Conservation (phyloP, 2,113 vertebrate genomes). For the Sus scrofa region DNA sequence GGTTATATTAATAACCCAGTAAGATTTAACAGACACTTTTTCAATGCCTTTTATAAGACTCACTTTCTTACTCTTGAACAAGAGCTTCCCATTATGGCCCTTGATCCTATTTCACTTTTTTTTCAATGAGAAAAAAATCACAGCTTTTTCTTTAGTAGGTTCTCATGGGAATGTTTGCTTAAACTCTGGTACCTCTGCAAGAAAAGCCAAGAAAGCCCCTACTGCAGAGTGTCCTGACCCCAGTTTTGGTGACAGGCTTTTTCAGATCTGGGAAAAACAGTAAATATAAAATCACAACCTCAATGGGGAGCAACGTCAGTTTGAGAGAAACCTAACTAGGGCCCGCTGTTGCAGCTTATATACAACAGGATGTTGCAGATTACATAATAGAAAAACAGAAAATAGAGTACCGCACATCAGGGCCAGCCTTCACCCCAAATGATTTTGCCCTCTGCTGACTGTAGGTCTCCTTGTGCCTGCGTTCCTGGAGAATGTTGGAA, state of each 20-base stretch:
- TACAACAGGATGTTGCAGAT: neutral
- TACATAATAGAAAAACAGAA: neutral
- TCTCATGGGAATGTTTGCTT: neutral
- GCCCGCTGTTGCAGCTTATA: neutral
- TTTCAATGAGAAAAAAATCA: slow-evolving; percentile 50
- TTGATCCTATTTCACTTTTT: neutral
- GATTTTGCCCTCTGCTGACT: neutral
- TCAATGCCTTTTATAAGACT: neutral
- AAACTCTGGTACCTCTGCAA: neutral
- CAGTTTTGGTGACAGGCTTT: neutral
- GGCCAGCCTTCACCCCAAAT: neutral
- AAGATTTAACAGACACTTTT: neutral
- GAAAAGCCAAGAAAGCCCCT: slow-evolving; percentile 26
- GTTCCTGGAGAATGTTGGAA: neutral
- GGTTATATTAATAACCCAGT: neutral
- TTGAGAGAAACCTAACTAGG: neutral
- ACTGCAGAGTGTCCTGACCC: neutral
- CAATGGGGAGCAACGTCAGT: neutral
- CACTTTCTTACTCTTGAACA: slow-evolving; percentile 19
- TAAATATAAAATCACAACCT: slow-evolving; percentile 48
- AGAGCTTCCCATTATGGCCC: neutral
- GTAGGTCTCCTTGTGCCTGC: neutral
- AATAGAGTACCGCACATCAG: neutral
- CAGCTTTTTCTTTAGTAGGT: neutral
- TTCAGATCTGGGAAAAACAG: slow-evolving; percentile 2